Evolutionary conservation across 1,140 invertebrate species (phyloP).

Genomic region (Phthorimaea operculella): DNA sequence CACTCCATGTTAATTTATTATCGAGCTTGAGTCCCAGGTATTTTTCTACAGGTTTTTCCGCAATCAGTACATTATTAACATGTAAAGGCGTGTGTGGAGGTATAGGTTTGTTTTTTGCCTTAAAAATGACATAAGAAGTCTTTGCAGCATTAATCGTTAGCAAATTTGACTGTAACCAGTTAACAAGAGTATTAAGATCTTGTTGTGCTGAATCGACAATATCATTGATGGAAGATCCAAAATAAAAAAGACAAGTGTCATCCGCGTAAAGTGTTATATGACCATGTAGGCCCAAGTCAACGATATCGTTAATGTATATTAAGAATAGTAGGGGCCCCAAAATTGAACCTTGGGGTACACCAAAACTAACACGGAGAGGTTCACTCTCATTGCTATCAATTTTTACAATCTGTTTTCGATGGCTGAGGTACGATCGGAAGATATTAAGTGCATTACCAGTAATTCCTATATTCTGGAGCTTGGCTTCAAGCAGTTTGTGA

Average conservation of each 20-base stretch:
- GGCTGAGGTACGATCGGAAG: slow-evolving; percentile 6
- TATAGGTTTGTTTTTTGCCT: not conserved
- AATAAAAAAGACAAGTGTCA: too few species aligned
- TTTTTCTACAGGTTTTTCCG: not conserved
- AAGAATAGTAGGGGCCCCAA: too few species aligned
- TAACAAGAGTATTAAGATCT: not conserved
- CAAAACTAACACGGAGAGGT: not conserved
- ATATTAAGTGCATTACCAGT: slow-evolving; percentile 6
- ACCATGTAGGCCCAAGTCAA: not conserved
- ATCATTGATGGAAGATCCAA: not conserved
- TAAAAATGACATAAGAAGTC: not conserved
- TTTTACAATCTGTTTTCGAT: slow-evolving; percentile 11
- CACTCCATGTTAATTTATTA: not conserved
- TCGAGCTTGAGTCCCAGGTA: not conserved
- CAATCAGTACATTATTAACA: not conserved
- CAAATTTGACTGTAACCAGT: not conserved
- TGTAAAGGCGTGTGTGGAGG: not conserved
- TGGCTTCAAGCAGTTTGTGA: slow-evolving; percentile 8
- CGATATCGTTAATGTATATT: too few species aligned
- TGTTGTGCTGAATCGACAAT: not conserved
- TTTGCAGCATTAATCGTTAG: not conserved
- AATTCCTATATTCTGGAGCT: slow-evolving; percentile 9
- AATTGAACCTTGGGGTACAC: too few species aligned
- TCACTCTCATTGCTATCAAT: slow-evolving; percentile 2
- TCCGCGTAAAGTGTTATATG: not conserved